phyloP scores from a whole-genome alignment of 2,797 vertebrate species.

The Luscinia luscinia region DNA sequence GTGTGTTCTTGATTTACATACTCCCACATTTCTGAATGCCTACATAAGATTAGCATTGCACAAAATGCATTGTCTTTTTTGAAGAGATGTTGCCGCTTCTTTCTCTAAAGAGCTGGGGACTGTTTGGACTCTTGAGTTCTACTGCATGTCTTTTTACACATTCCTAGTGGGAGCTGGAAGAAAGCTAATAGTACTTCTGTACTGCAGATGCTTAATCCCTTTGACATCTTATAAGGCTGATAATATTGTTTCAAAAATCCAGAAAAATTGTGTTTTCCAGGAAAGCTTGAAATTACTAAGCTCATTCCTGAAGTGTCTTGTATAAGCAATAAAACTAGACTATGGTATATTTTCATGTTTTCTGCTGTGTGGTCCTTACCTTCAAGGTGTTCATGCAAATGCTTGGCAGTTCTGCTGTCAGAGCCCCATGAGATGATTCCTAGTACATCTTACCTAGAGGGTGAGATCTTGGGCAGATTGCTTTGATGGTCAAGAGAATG shows the following conservation, averaged over 20 bases:
- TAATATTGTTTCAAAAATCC: background rate
- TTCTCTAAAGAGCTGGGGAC: background rate
- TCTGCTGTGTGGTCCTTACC: background rate
- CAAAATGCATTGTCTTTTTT: background rate
- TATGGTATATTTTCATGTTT: background rate
- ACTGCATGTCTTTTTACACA: accelerated
- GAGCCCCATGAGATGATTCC: background rate
- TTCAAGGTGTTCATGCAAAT: background rate
- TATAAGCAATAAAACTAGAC: background rate
- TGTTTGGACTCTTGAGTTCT: background rate
- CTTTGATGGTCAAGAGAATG: background rate
- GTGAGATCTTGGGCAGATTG: background rate
- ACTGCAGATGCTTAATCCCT: background rate
- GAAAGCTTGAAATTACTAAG: background rate
- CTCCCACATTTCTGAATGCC: background rate
- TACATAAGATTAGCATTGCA: background rate
- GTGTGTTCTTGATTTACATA: background rate
- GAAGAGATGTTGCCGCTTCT: accelerated
- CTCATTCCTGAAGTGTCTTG: background rate
- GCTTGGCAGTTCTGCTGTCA: background rate
- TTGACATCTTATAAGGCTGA: background rate
- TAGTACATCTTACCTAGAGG: background rate
- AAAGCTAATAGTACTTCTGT: background rate
- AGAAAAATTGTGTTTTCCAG: background rate
- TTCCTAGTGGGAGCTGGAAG: background rate